Conservation (phyloP, 1,140 invertebrate genomes). For the Proctacanthus coquilletti region DNA sequence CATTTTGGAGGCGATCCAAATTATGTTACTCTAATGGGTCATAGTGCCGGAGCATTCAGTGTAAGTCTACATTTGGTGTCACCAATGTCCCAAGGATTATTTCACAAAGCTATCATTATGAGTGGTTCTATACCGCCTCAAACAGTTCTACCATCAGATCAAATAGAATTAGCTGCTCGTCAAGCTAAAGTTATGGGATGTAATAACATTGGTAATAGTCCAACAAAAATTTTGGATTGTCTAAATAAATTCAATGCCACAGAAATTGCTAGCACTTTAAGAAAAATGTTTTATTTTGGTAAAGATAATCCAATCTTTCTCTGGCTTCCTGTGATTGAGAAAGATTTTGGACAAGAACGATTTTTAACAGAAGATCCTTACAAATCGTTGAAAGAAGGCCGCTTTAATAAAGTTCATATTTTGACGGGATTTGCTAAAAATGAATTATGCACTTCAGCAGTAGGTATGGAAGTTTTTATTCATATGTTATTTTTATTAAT, state of each 20-base stretch:
- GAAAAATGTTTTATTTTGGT: slow-evolving; percentile 10
- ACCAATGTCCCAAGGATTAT: slow-evolving; percentile 34
- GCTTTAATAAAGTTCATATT: slow-evolving; percentile 40
- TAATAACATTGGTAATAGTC: not conserved
- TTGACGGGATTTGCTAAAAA: slow-evolving; percentile 43
- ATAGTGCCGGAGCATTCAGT: slow-evolving; percentile 46
- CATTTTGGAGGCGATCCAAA: slow-evolving; percentile 40
- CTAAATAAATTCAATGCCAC: slow-evolving; percentile 32
- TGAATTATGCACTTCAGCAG: slow-evolving; percentile 33
- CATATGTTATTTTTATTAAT: not conserved
- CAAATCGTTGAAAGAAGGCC: slow-evolving; percentile 33
- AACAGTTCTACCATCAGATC: slow-evolving; percentile 11
- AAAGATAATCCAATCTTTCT: slow-evolving; percentile 12
- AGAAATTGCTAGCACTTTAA: slow-evolving; percentile 8
- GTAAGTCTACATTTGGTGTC: slow-evolving; percentile 47
- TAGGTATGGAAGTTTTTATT: not conserved
- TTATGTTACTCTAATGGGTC: slow-evolving; percentile 49
- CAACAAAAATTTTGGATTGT: slow-evolving; percentile 39
- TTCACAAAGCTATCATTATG: slow-evolving; percentile 33
- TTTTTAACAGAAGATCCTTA: slow-evolving; percentile 40
- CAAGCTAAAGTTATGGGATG: slow-evolving; percentile 7
- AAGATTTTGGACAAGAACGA: slow-evolving; percentile 41
- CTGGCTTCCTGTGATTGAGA: slow-evolving; percentile 47
- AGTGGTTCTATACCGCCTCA: slow-evolving; percentile 22
- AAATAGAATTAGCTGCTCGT: slow-evolving; percentile 33